Evolutionary conservation across 2,113 vertebrate species (phyloP), one percentile per base, ranked within the genome.

Genomic region (Zapornia atra): DNA sequence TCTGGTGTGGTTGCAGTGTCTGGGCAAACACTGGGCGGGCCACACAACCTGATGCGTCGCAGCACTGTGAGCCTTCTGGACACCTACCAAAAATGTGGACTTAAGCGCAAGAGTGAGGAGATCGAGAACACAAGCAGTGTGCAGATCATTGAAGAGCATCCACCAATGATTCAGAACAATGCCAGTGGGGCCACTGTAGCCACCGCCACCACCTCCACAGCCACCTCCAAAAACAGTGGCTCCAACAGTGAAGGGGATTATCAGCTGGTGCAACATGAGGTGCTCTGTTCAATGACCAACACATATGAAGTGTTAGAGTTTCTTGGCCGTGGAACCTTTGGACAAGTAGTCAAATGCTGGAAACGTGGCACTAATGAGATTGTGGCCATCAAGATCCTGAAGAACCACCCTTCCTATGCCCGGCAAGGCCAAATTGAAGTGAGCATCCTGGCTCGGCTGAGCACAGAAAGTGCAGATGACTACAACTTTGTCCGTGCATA

Each of bases 251-350:
- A 99, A 96, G 99, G 99, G 5, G 99, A 99, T 96, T 99, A 99
- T 96, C 99, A 99, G 97, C 98, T 99, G 79, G 99, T 99, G 71
- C 99, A 99, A 97, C 99, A 99, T 71, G 99, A 99, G 97, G 99
- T 99, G 97, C 98, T 99, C 90, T 99, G 99, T 98, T 99, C 99
- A 97, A 99, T 99, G 99, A 99, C 99, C 98, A 99, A 99, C 98
- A 99, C 99, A 0, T 99, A 99, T 0, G 99, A 99, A 92, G 99
- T 99, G 80, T 96, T 99, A 95, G 99, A 99, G 96, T 99, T 99
- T 97, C 96, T 99, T 96, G 99, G 99, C 68, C 98, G 99, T 34
- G 99, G 99, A 66, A 99, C 99, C 24, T 99, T 99, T 1, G 99
- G 99, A 75, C 99, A 99, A 96, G 99, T 99, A 97, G 99, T 99